Base-by-base conservation (phyloP, 2,888 invertebrate species). In the Synergus japonicus region DNA sequence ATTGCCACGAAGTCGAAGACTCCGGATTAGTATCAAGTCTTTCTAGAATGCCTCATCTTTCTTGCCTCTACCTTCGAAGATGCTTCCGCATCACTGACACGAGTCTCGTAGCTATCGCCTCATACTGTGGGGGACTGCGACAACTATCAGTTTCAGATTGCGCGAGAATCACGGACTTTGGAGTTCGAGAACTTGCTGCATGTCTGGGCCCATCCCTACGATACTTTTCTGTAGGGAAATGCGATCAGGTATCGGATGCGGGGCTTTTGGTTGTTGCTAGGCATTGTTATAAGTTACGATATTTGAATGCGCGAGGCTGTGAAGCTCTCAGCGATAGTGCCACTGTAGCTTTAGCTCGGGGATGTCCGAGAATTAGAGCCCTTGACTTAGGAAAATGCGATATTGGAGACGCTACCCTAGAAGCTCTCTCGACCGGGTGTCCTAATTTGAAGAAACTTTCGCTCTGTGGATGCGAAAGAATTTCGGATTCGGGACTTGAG, bases 271-370 rank as follows among this genome's bases (percentile, higher is more conserved):
- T 97, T 58, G 95, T 98, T 9, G 97, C 97, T 0, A 94, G 97
- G 60, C 95, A 97, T 79, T 98, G 98, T 90, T 97, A 97, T 91
- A 97, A 97, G 91, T 92, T 98, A 76, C 94, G 97, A 41, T 98
- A 98, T 92, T 93, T 98, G 79, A 98, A 98, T 92, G 97, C 97
- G 0, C 94, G 98, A 67, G 98, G 98, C 9, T 98, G 98, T 89
- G 98, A 98, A 85, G 98, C 97, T 0, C 95, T 98, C 3, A 97
- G 97, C n/a, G 98, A 98, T 90, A 97, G 97, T 89, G 97, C 97
- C 9, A 96, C 98, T 84, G 96, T 97, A 76, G 96, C 97, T 1
- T 93, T 98, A 82, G 97, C 97, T 0, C 93, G 97, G 81, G 96
- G 96, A 13, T 98, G 98, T 90, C 96, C 97, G 0, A 94, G 98